Conservation (phyloP, 2,797 vertebrate species). For the Phoeniculus purpureus region DNA sequence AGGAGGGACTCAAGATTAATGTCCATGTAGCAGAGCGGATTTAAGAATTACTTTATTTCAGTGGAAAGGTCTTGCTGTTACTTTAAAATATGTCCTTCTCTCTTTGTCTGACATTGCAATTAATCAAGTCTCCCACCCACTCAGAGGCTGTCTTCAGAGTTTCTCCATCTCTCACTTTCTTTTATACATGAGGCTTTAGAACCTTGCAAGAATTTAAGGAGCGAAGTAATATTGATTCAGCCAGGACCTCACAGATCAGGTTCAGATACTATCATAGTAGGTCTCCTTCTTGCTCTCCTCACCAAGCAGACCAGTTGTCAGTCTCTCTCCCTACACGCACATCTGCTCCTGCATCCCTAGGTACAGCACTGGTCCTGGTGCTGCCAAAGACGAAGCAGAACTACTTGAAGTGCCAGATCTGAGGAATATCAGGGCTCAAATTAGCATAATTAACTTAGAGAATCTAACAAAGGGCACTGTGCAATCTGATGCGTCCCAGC, state of each 20-base stretch:
- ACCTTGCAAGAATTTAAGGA: slow-evolving; percentile 54
- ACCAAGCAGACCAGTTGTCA: background rate
- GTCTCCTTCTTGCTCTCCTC: background rate
- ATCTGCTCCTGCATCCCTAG: background rate
- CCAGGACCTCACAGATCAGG: slow-evolving; percentile 23
- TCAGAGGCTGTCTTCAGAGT: slow-evolving; percentile 54
- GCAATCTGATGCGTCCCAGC: slow-evolving; percentile 76
- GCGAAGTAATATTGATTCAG: slow-evolving; percentile 9
- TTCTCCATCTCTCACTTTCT: slow-evolving; percentile 40
- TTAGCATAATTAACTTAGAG: slow-evolving; percentile 75
- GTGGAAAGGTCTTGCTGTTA: slow-evolving; percentile 58
- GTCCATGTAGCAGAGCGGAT: slow-evolving; percentile 20
- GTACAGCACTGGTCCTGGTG: accelerated
- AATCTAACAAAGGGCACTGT: slow-evolving; percentile 69
- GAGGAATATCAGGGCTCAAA: slow-evolving; percentile 69
- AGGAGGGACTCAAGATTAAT: slow-evolving; percentile 49
- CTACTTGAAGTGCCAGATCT: slow-evolving; percentile 22
- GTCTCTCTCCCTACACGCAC: background rate
- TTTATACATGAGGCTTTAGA: slow-evolving; percentile 44
- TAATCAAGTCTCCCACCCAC: slow-evolving; percentile 60
- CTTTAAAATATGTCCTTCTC: slow-evolving; percentile 68
- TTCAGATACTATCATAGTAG: background rate
- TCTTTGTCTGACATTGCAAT: slow-evolving; percentile 60
- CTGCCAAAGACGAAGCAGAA: slow-evolving; percentile 25
- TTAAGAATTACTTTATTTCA: slow-evolving; percentile 69